A percentile compares a stretch with the other conserved stretches of the same genome.
These are phyloP conservation scores for Hirundichthys speculiger DNA, from an alignment of 2,113 vertebrate genomes.

Conservation along the genomic window DNA sequence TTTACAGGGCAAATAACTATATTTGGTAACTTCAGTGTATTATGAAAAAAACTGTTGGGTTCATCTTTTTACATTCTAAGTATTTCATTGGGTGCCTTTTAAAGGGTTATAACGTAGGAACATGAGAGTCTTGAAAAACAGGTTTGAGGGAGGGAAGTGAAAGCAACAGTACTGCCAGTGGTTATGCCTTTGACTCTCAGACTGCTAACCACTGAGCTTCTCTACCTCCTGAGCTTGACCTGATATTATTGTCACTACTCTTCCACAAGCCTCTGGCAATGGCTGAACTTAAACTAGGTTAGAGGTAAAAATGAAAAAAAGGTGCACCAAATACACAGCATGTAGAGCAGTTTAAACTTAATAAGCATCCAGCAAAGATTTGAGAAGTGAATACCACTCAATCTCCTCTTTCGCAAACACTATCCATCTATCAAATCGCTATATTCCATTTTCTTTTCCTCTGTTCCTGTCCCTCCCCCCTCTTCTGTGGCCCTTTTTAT, in stretches of 20 bases:
- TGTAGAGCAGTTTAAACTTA: constrained; percentile 7
- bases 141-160: too few species aligned
- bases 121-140: too few species aligned
- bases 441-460: constrained; percentile 40
- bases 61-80: too few species aligned
- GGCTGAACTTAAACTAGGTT: constrained; percentile 63
- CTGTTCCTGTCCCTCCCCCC: constrained; percentile 24
- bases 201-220: constrained; percentile 64
- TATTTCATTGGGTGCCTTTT: too few species aligned
- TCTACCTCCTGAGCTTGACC: constrained; percentile 50
- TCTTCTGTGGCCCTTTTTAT: constrained; percentile 45
- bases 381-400: constrained; percentile 11
- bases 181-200: constrained; percentile 21
- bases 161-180: too few species aligned
- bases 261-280: constrained; percentile 36
- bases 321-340: constrained; percentile 21
- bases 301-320: constrained; percentile 26
- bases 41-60: too few species aligned
- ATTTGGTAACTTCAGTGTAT: too few species aligned
- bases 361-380: constrained; percentile 38
- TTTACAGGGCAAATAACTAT: too few species aligned
- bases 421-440: constrained; percentile 44
- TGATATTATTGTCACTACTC: constrained; percentile 47
- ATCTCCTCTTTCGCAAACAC: constrained; percentile 23
- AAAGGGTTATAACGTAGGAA: too few species aligned